Evolutionary conservation across 2,113 vertebrate genomes (phyloP), one percentile per base, ranked within the genome.

Genomic region (Oreochromis aureus): DNA sequence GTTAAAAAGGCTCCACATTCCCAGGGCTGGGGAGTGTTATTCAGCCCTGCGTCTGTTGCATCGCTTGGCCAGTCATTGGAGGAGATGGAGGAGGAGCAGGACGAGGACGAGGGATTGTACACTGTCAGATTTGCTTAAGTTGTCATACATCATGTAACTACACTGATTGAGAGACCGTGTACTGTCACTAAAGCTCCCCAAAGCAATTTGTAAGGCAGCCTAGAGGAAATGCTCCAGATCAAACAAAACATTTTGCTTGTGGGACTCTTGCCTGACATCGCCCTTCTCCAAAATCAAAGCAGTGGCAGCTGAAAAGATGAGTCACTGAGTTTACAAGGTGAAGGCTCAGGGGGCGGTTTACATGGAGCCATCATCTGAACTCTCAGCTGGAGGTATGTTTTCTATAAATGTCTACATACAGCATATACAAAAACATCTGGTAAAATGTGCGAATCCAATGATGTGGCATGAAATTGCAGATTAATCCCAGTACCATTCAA

Each of bases 231-330:
- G 32, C 83, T 87, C 73, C 6, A 9, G 61, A 92, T 91, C 91
- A 94, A 91, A 91, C 88, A 86, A 82, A 91, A 89, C 87, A 92
- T 86, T 86, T 88, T n/a, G 84, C 82, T 89, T 46, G 66, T 59
- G 82, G 82, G 89, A 89, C 51, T 63, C 48, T 90, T 87, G 76
- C 61, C 87, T 84, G 88, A 91, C 90, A 81, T 92, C 27, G 19
- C 34, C 56, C 80, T 48, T 71, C 88, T 91, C 83, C 69, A 36
- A 89, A 93, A 89, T 89, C 86, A 89, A 92, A 92, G 91, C 84
- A 80, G 86, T 76, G 79, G 89, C 89, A 92, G 92, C 89, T 85
- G 90, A 82, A 55, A 30, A 73, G 82, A 93, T 92, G 90, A 92
- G 83, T 94, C 89, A 93, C 82, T 16, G 18, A 89, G 89, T 59